Evolutionary conservation across 1,140 invertebrate genomes (phyloP), one percentile per base, ranked within the genome.

Genomic region (Dendrolimus punctatus): DNA sequence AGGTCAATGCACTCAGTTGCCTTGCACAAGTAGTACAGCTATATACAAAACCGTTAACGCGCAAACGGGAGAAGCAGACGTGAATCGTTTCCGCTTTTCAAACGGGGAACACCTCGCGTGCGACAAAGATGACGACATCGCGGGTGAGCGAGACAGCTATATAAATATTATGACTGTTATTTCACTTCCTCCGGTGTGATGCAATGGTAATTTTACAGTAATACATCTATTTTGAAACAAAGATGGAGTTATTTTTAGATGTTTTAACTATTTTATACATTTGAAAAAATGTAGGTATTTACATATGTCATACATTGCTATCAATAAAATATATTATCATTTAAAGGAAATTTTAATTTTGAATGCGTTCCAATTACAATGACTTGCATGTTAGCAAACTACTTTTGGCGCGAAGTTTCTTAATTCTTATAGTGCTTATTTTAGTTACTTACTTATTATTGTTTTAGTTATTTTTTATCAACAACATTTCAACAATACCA

Each of bases 111-210:
- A 56, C 63, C 39, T 52, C 49, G 65, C 57, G 80, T 70, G 77
- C 59, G 79, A 85, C 56, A 63, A 62, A 70, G 76, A 82, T 67
- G 63, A 71, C 58, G 61, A 46, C 66, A 76, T 69, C 55, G 56
- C 56, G 78, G 47, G 54, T 55, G 68, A 71, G 73, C 73, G 79
- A 66, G 82, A 82, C 56, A 53, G 74, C 66, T 81, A 73, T 83
- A 80, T 73, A 83, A 82, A 84, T 85, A 85, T 85, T 85, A 82
- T 84, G 79, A 75, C 77, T 85, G 77, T 85, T 82, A 84, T 82
- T 82, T 84, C 80, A 85, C 73, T 85, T 85, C 82, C 82, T 84
- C 69, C 65, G 80, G 66, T 84, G 79, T 85, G 82, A 85, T 85
- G 82, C 82, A 85, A 85, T 76, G 76, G 63, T 61, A 73, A 71